Evolutionary conservation across 2,888 invertebrate species (phyloP), one percentile per base, ranked within the genome.

Genomic region (Argyra leucocephala): DNA sequence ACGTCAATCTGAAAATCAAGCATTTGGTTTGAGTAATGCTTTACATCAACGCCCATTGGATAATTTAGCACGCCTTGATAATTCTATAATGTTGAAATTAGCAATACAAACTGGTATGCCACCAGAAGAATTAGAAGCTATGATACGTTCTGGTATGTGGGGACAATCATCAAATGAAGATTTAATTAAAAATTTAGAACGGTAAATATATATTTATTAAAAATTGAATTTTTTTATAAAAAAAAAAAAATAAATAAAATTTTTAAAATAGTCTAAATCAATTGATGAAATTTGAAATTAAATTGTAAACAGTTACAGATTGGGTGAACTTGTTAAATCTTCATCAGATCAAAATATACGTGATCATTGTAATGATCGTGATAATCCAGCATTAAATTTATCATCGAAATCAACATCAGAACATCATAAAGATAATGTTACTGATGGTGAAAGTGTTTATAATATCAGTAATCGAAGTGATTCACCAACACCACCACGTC

Each of bases 71-170:
- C 22, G 59, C 18, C 26, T 61, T n/a, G 61, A 61, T 61, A 26
- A n/a, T 61, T 21, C 61, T n/a, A 61, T 61, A 18, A 61, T 61
- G 61, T 26, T 61, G 10, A 61, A 61, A 31, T 24, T 26, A 10
- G 61, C 61, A 10, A 24, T 61, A 31, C 24, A 61, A 61, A 26
- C 61, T 31, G 61, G 61, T 24, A 61, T 61, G 61, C 26, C 61
- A 26, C 61, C 61, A 4, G 61, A 26, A 31, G 61, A 61, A 31
- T 18, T 61, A 21, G 61, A 61, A 31, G 61, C 61, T 23, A 61
- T 61, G 15, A 26, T 26, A 23, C 15, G 61, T 26, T 61, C 61
- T 23, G 61, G 61, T 26, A 26, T 61, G 21, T 61, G 61, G 61
- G 61, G 61, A 23, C 61, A 24, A 21, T 26, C 24, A 26, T 24